A percentile compares a stretch with the other conserved stretches of the same genome.
Conservation (phyloP, 2,113 vertebrate species). For the Notarius lentiginosus region DNA sequence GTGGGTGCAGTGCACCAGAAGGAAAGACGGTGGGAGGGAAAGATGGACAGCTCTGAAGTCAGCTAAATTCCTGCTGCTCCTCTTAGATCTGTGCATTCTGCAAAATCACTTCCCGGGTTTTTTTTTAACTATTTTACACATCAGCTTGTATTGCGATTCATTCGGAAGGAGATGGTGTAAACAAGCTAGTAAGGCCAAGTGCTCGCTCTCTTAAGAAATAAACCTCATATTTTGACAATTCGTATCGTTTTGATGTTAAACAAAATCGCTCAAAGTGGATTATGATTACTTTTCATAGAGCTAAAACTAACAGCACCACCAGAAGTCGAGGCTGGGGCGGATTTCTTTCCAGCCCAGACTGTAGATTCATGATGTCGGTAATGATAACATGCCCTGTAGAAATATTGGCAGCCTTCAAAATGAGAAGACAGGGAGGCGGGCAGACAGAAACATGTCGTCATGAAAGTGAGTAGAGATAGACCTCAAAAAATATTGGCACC, state of each 20-base stretch:
- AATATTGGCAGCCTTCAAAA: neutral
- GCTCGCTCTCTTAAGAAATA: neutral
- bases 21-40: neutral
- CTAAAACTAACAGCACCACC: neutral
- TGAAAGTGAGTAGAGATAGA: no score
- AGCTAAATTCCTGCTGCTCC: neutral
- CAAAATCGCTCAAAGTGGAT: neutral
- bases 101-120: neutral
- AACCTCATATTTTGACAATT: neutral
- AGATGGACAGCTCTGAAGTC: neutral
- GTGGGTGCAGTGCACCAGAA: neutral
- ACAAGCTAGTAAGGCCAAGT: neutral
- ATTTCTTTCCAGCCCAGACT: neutral
- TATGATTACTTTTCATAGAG: neutral
- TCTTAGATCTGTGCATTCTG: conserved; percentile 2
- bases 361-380: neutral
- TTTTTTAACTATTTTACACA: neutral
- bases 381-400: neutral
- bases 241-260: neutral
- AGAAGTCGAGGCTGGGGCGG: neutral
- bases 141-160: neutral
- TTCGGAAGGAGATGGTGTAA: neutral
- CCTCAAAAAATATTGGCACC: no score
- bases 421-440: neutral
- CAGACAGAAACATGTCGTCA: neutral